phyloP scores from a whole-genome alignment of 2,113 vertebrate genomes.

The Apistogramma diplotaenia region DNA sequence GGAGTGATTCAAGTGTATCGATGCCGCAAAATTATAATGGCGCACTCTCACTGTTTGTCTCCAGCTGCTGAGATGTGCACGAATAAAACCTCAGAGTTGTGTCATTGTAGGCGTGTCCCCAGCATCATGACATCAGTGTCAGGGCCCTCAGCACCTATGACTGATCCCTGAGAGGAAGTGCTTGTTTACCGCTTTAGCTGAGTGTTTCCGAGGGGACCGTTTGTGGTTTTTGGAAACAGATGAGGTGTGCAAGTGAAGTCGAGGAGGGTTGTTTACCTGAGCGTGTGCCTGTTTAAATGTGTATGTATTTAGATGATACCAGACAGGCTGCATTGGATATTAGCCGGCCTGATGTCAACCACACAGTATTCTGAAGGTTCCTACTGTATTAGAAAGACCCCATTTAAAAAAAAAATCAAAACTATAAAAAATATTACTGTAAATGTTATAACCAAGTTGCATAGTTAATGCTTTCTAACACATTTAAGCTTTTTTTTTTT shows the following conservation, averaged over 20 bases:
- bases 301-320: neutral
- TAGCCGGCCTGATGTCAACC: neutral
- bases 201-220: slow-evolving; percentile 24
- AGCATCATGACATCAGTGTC: neutral
- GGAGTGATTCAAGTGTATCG: slow-evolving; percentile 36
- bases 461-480: no score
- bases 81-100: slow-evolving; percentile 11
- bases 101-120: neutral
- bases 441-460: no score
- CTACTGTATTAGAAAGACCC: neutral
- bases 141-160: neutral
- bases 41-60: slow-evolving; percentile 31
- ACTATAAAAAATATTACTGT: no score
- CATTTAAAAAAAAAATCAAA: neutral
- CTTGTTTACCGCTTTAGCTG: slow-evolving; percentile 31
- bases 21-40: slow-evolving; percentile 3
- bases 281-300: neutral
- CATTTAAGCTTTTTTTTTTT: no score
- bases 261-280: neutral
- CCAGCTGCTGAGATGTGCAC: neutral
- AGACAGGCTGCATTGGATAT: neutral
- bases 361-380: neutral
- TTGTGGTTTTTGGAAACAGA: slow-evolving; percentile 46
- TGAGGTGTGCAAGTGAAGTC: slow-evolving; percentile 40
- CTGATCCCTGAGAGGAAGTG: slow-evolving; percentile 16